phyloP scores from a whole-genome alignment of 2,797 vertebrate genomes.

The Champsocephalus esox region DNA sequence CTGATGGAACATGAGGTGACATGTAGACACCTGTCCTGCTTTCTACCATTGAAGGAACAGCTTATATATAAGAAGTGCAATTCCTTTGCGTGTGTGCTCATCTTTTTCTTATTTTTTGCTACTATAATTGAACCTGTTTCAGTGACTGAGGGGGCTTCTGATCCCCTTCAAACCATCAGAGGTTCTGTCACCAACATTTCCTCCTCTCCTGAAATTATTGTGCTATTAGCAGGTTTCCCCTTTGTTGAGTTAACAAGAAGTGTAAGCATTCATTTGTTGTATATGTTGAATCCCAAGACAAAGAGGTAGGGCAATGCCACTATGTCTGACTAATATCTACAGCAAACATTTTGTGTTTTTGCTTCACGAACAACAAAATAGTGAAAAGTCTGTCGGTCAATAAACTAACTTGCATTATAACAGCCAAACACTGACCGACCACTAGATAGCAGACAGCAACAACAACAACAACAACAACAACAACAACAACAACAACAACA shows the following conservation, averaged over 20 bases:
- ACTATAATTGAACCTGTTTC: conserved; percentile 1
- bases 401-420: background rate
- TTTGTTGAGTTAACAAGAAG: background rate
- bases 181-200: background rate
- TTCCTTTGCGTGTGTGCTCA: background rate
- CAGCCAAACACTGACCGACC: background rate
- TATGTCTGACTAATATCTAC: background rate
- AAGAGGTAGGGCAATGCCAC: background rate
- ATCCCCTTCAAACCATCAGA: conserved; percentile 4
- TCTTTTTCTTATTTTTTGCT: background rate
- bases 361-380: background rate
- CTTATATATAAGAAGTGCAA: background rate
- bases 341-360: background rate
- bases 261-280: background rate
- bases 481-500: too few species aligned
- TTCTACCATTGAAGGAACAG: background rate
- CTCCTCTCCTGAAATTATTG: background rate
- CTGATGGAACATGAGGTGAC: conserved; percentile 22
- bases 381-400: background rate
- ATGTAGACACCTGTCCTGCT: conserved; percentile 7
- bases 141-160: background rate
- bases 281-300: background rate
- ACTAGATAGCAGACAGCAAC: background rate
- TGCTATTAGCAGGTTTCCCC: background rate
- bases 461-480: too few species aligned